Percentiles rank a stretch among this genome's conserved stretches.
phyloP scores from a whole-genome alignment of 2,113 vertebrate species.

The Scomber japonicus region DNA sequence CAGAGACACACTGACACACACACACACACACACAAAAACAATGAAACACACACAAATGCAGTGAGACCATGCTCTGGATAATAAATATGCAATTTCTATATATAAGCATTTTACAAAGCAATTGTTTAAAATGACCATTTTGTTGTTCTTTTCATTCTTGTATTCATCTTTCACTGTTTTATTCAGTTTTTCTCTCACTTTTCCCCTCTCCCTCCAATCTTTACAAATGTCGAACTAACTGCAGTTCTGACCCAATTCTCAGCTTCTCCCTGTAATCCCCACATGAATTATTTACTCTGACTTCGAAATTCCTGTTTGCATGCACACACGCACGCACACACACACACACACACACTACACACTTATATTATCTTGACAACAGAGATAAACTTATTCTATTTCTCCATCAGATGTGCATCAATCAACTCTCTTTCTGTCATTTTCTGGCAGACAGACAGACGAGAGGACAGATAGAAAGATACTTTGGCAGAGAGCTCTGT shows the following conservation, averaged over 20 bases:
- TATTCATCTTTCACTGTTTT: not conserved
- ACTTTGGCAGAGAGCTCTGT: conserved; percentile 29
- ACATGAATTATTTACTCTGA: conserved; percentile 67
- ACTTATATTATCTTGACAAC: conserved; percentile 18
- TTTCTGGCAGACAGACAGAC: conserved; percentile 27
- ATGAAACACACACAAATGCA: not conserved
- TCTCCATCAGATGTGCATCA: conserved; percentile 33
- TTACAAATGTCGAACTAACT: conserved; percentile 25
- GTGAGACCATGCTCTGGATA: not conserved
- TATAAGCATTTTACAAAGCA: not conserved
- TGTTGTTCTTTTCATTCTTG: not conserved
- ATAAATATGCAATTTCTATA: too few relatives aligned
- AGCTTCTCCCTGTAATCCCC: conserved; percentile 39
- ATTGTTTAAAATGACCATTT: not conserved
- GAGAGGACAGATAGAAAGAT: conserved; percentile 33
- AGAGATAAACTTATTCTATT: conserved; percentile 21
- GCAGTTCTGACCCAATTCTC: conserved; percentile 70
- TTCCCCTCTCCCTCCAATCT: conserved; percentile 30
- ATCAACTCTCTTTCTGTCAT: conserved; percentile 16
- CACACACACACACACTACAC: conserved; percentile 17
- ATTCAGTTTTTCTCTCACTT: not conserved
- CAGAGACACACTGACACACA: not conserved
- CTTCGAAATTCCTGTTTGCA: conserved; percentile 26
- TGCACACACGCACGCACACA: conserved; percentile 9
- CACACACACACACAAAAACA: not conserved